Evolutionary conservation across 2,797 vertebrate species (phyloP), one percentile per base, ranked within the genome.

Genomic region (Lophius americanus): DNA sequence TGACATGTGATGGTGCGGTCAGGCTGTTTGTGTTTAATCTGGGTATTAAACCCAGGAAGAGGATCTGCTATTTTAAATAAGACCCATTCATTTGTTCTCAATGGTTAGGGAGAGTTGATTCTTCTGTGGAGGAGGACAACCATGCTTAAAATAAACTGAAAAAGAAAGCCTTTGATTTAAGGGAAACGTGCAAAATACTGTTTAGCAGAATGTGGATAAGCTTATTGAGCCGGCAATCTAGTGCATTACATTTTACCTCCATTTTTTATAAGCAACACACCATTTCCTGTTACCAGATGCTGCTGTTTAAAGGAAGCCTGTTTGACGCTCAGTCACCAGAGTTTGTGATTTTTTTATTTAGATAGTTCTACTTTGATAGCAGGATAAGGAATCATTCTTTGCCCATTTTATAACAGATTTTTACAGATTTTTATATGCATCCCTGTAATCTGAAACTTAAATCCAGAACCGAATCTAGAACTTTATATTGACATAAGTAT

Each of bases 21-120:
- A 79, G 53, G 78, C 75, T 64, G 64, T 78, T 41, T 82, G 56
- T 57, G 58, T 83, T 84, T 89, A 85, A 86, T 87, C 81, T 76
- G 75, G 52, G 72, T 68, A 66, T 91, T 83, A 85, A 82, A 62
- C 39, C 50, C 52, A 47, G 50, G 60, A 81, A 57, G 68, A 59
- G 55, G 67, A 56, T 68, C 60, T 38, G 32, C 12, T 63, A 60
- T 75, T 86, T 74, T 7, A 69, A 83, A 70, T 52, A 53, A 61
- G 64, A 73, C 74, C 47, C 37, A 64, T 81, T 78, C 52, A 58
- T 53, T 38, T 49, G 50, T 41, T 54, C 55, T 65, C 72, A 72
- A 13, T 61, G 58, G 36, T 61, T 52, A 48, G 13, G 51, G 1
- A 23, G 44, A 43, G 55, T 63, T 43, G 57, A n/a, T 47, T 66